Base-by-base conservation (phyloP, 2,888 invertebrate genomes). In the Elysia crispata region DNA sequence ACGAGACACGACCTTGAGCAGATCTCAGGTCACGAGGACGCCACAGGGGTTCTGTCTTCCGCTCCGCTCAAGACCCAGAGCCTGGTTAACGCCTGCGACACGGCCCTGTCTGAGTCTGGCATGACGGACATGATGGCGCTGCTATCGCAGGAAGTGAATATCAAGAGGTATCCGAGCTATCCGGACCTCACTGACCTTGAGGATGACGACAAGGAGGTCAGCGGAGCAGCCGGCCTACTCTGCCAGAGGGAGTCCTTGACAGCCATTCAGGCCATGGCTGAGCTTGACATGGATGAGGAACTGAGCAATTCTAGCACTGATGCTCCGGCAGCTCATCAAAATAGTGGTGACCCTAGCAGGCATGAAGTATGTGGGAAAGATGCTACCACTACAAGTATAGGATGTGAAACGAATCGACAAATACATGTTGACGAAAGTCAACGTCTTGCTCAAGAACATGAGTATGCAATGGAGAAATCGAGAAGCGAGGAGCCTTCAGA, bases 111-210 rank as follows among this genome's bases (percentile, higher is more conserved):
- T 18, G 62, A 73, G 6, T 31, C 54, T 0, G 54, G 23, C 1
- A 31, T 66, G 6, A 66, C 30, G 20, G 67, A 79, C 28, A 66
- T 57, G 13, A 74, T 67, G 74, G 74, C 79, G 6, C 54, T 74
- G 0, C 30, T 79, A 8, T 79, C 74, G n/a, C 30, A 74, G 25
- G 79, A 79, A n/a, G 67, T 67, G 23, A 33, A 20, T 31, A 74
- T 66, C 6, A 79, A 79, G 33, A 62, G 79, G 11, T 79, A 74
- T 41, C 74, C 74, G 6, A 74, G 74, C 15, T 79, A 64, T 25
- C 54, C 78, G 1, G 78, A 79, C 73, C 41, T 79, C 5, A 79
- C 79, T 6, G 33, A 79, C 54, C 1, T 74, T 13, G 50, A 67
- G 28, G 64, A 79, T 13, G n/a, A 33, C 20, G 15, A 18, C 49